Conservation (phyloP, 2,113 vertebrate genomes). For the Tapirus terrestris region DNA sequence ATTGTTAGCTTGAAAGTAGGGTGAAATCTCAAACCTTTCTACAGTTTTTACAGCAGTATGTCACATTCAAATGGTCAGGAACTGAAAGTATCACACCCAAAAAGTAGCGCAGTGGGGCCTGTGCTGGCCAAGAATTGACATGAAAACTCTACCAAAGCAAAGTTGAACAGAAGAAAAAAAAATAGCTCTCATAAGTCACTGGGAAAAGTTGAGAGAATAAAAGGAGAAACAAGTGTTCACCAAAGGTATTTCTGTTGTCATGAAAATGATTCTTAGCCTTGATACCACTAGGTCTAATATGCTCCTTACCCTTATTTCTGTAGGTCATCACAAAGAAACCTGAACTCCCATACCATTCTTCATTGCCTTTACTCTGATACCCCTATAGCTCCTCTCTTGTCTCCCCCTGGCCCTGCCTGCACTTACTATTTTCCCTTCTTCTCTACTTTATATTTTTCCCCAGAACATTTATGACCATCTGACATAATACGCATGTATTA, state of each 20-base stretch:
- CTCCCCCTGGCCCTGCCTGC: fast-evolving
- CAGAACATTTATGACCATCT: background rate
- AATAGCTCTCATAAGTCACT: background rate
- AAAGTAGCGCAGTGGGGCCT: background rate
- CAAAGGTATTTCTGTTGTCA: background rate
- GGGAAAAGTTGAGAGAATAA: background rate
- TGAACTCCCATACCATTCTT: background rate
- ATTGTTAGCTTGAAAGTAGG: background rate
- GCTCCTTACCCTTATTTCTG: background rate
- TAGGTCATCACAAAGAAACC: background rate
- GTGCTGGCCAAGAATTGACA: background rate
- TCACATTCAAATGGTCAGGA: background rate
- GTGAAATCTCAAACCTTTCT: background rate
- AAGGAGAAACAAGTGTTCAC: background rate
- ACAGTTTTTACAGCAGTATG: background rate
- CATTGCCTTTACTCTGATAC: background rate
- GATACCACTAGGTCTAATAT: background rate
- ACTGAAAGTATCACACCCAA: background rate
- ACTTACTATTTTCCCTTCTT: background rate
- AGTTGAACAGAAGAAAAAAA: background rate
- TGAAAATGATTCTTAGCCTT: background rate
- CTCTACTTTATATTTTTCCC: background rate
- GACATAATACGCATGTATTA: background rate
- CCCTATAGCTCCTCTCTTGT: fast-evolving
- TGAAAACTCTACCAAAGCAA: background rate